Conservation (phyloP, 1,140 invertebrate genomes). For the Drosophila punjabiensis region DNA sequence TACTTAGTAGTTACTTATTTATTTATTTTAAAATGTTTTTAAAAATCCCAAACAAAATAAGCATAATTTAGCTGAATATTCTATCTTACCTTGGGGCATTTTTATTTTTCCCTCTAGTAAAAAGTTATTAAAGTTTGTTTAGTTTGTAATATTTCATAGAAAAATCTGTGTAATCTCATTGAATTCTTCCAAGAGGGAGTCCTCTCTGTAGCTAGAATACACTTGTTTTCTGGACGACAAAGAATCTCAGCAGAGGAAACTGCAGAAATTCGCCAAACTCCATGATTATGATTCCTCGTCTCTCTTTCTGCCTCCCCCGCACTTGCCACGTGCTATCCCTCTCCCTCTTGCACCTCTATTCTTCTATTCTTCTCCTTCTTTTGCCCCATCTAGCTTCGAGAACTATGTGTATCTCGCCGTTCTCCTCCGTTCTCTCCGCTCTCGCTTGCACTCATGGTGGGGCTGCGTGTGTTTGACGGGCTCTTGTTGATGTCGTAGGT, state of each 20-base stretch:
- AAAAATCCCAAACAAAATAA: no score
- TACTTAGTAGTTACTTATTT: not conserved
- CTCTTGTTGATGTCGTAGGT: slow-evolving; percentile 79
- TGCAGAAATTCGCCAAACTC: slow-evolving; percentile 19
- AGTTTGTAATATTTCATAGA: not conserved
- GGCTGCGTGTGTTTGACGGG: slow-evolving; percentile 45
- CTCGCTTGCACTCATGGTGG: slow-evolving; percentile 24
- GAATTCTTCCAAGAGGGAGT: not conserved
- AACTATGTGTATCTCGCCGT: slow-evolving; percentile 29
- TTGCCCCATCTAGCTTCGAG: slow-evolving; percentile 15
- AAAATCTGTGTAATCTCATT: not conserved
- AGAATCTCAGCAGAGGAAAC: slow-evolving; percentile 8
- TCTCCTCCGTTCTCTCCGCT: slow-evolving; percentile 21
- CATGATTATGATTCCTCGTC: slow-evolving; percentile 6
- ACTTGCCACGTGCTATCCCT: slow-evolving; percentile 21
- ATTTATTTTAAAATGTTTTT: not conserved
- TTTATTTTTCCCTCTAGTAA: no score
- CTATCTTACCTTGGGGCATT: no score
- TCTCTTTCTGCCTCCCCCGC: not conserved
- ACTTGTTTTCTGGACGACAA: slow-evolving; percentile 21
- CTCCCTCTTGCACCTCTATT: slow-evolving; percentile 13
- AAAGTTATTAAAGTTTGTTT: not conserved
- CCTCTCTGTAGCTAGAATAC: not conserved
- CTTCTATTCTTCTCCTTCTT: slow-evolving; percentile 16
- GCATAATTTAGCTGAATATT: no score